Evolutionary conservation across 2,888 invertebrate genomes (phyloP).

Genomic region (Entomobrya proxima): DNA sequence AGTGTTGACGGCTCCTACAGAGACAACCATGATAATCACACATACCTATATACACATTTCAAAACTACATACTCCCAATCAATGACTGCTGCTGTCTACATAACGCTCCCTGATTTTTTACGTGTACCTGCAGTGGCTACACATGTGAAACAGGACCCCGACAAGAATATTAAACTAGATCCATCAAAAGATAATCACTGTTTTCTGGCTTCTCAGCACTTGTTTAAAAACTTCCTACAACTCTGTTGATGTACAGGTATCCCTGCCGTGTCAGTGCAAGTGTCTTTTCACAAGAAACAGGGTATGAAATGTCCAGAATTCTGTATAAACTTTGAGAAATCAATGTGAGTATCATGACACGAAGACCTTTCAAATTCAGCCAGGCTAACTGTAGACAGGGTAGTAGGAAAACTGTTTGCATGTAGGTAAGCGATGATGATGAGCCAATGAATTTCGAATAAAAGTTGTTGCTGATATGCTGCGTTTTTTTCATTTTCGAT

Average conservation of each 20-base stretch:
- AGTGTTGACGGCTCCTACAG: constrained; percentile 6
- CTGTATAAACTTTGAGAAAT: too few species aligned
- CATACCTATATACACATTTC: neutral
- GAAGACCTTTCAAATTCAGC: too few species aligned
- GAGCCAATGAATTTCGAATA: too few species aligned
- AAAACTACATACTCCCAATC: neutral
- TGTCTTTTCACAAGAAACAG: neutral
- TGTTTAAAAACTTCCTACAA: neutral
- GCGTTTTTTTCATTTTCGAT: too few species aligned
- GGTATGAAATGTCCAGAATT: neutral
- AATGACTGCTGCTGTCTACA: neutral
- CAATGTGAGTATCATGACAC: too few species aligned
- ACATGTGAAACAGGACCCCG: constrained; percentile 38
- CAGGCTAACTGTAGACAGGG: too few species aligned
- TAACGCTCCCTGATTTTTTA: neutral
- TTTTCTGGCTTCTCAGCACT: neutral
- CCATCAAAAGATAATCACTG: constrained; percentile 11
- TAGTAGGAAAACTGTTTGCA: too few species aligned
- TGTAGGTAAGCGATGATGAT: too few species aligned
- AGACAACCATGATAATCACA: neutral
- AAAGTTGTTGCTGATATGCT: too few species aligned
- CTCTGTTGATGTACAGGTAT: neutral
- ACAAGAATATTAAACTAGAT: constrained; percentile 41
- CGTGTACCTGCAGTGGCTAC: neutral
- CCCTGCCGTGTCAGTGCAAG: neutral